phyloP scores from a whole-genome alignment of 2,113 vertebrate species.

The Cheirogaleus medius region DNA sequence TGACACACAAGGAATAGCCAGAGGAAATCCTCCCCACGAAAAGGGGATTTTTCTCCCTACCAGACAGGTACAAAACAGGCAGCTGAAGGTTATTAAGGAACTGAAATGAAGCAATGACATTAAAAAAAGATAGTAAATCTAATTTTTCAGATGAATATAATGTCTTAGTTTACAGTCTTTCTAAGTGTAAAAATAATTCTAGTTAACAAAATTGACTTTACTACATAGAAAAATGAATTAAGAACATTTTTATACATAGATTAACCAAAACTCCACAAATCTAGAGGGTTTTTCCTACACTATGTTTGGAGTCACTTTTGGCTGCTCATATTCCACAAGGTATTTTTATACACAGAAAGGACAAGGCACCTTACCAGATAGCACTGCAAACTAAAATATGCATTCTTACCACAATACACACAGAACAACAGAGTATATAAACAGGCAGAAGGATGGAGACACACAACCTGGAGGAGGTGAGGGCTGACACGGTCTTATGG shows the following conservation, averaged over 20 bases:
- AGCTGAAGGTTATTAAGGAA: neutral
- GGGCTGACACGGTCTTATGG: neutral
- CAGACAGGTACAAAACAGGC: neutral
- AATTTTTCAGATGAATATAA: neutral
- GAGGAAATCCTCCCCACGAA: neutral
- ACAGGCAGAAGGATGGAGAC: neutral
- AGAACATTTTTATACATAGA: neutral
- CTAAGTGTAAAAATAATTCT: neutral
- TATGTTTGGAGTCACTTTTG: neutral
- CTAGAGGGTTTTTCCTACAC: neutral
- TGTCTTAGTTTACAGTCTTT: neutral
- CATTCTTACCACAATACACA: neutral
- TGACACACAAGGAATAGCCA: neutral
- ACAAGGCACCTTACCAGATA: neutral
- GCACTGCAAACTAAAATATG: neutral
- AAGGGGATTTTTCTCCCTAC: neutral
- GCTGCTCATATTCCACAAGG: neutral
- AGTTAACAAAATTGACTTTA: neutral
- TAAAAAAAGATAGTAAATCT: neutral
- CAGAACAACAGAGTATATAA: neutral
- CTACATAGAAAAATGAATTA: neutral
- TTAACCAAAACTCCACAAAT: neutral
- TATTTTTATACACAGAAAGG: neutral
- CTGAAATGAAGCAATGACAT: neutral
- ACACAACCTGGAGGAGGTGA: neutral